A percentile compares a stretch with the other conserved stretches of the same genome.
Conservation (phyloP, 1,140 invertebrate species). For the Gonatopus flavifemur region DNA sequence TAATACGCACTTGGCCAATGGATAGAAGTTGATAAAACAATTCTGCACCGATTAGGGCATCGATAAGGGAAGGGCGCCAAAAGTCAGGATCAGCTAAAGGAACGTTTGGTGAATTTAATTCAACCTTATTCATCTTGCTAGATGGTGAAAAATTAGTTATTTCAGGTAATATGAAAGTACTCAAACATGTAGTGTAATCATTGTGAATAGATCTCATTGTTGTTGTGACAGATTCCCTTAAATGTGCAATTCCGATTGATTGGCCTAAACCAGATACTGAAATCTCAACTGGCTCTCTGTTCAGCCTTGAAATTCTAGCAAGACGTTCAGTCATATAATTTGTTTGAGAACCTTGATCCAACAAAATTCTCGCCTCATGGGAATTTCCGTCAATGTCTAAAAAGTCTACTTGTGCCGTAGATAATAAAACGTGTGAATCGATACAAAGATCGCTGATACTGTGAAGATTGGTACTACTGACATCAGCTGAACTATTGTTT, state of each 20-base stretch:
- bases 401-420: conserved; percentile 7
- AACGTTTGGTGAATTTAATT: neutral
- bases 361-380: conserved; percentile 6
- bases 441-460: neutral
- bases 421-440: conserved; percentile 9
- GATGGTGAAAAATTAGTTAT: neutral
- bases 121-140: neutral
- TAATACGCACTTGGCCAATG: conserved; percentile 15
- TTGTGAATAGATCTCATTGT: neutral
- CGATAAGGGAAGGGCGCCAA: conserved; percentile 1
- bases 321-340: conserved; percentile 3
- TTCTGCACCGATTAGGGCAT: conserved; percentile 13
- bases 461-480: neutral
- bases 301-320: neutral
- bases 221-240: neutral
- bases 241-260: neutral
- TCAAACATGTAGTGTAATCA: neutral
- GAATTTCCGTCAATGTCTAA: neutral
- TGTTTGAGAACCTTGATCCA: conserved; percentile 12
- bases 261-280: neutral
- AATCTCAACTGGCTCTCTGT: neutral
- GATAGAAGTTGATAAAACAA: conserved; percentile 19
- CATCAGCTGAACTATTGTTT: too few species aligned
- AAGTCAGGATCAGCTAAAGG: neutral
- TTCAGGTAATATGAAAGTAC: neutral